Conservation (phyloP, 2,113 vertebrate genomes). For the Ifrita kowaldi region DNA sequence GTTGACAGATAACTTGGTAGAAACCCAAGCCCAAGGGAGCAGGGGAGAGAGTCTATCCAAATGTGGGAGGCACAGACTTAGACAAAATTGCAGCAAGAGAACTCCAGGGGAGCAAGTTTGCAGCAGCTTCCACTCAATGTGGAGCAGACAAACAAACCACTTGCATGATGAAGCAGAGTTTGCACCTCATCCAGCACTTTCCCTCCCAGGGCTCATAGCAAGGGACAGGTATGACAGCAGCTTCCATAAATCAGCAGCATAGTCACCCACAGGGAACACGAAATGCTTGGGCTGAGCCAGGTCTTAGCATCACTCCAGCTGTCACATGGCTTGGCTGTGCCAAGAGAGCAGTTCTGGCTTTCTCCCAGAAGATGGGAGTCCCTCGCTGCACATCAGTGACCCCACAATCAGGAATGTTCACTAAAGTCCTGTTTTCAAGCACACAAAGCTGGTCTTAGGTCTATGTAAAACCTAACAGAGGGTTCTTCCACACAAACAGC, state of each 20-base stretch:
- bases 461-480: accelerated
- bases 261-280: neutral
- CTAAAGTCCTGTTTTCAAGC: neutral
- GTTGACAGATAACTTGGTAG: neutral
- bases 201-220: neutral
- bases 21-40: neutral
- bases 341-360: neutral
- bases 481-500: neutral
- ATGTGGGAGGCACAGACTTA: neutral
- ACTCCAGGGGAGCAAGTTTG: neutral
- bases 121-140: neutral
- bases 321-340: neutral
- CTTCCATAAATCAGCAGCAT: neutral
- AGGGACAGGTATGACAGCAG: neutral
- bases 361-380: too few species aligned
- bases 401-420: neutral
- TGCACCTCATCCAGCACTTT: neutral
- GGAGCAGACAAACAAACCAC: neutral
- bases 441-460: neutral
- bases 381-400: accelerated
- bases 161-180: neutral
- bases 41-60: neutral
- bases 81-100: neutral
- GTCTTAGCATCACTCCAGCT: neutral
- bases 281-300: neutral